Evolutionary conservation across 2,888 invertebrate species (phyloP).

Genomic region (Yponomeuta sedellus): DNA sequence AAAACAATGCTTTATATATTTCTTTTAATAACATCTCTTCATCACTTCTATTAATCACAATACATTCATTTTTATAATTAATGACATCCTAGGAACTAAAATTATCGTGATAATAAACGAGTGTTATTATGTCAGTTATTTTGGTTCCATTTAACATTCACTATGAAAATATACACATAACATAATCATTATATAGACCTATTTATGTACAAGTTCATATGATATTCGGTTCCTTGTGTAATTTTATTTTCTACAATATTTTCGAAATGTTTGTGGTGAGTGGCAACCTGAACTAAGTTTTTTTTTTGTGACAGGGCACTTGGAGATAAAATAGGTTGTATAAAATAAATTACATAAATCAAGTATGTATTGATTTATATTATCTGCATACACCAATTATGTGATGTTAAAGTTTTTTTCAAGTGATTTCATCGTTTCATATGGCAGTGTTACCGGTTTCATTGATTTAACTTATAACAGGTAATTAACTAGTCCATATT

Average conservation of each 20-base stretch:
- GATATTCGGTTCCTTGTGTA: slow-evolving; percentile 43
- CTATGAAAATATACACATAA: slow-evolving; percentile 70
- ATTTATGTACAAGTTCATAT: slow-evolving; percentile 53
- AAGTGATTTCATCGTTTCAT: slow-evolving; percentile 20
- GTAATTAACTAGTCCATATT: background rate
- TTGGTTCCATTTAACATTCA: slow-evolving; percentile 73
- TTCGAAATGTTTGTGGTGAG: slow-evolving; percentile 16
- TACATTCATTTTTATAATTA: slow-evolving; percentile 21
- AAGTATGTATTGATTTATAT: too few relatives aligned
- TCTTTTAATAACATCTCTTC: background rate
- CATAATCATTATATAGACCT: slow-evolving; percentile 39
- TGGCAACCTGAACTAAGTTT: background rate
- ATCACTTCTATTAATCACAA: slow-evolving; percentile 23
- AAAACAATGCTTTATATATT: background rate
- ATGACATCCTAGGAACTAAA: slow-evolving; percentile 10
- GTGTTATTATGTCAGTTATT: slow-evolving; percentile 36
- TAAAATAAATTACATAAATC: too few relatives aligned
- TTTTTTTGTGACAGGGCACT: background rate
- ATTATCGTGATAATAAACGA: slow-evolving; percentile 24
- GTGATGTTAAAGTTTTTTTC: slow-evolving; percentile 20
- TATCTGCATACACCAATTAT: background rate
- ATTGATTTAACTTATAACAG: background rate
- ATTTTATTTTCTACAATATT: slow-evolving; percentile 34
- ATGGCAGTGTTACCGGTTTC: slow-evolving; percentile 11
- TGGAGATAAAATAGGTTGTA: background rate